Evolutionary conservation across 2,113 vertebrate genomes (phyloP).

Genomic region (Gadus chalcogrammus): DNA sequence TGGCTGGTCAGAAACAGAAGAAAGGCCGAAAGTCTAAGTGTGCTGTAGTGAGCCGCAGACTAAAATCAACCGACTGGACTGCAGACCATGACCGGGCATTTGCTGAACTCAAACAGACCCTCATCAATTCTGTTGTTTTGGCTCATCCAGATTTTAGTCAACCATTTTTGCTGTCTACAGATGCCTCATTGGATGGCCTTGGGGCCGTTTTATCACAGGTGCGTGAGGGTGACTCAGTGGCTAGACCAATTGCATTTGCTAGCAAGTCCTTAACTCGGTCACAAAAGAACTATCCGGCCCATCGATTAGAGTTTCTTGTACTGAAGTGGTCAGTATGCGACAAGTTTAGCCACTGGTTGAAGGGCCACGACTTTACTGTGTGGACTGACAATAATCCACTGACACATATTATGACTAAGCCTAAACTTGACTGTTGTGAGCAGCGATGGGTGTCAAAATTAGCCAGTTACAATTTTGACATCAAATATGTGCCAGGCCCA

Average conservation of each 20-base stretch:
- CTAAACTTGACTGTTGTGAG: conserved; percentile 4
- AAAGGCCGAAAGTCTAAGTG: neutral
- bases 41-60: conserved; percentile 9
- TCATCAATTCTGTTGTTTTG: neutral
- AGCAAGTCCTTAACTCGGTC: conserved; percentile 28
- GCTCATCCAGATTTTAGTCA: conserved; percentile 14
- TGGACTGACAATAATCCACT: neutral
- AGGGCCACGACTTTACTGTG: neutral
- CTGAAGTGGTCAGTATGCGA: neutral
- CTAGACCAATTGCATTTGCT: conserved; percentile 25
- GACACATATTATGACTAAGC: neutral
- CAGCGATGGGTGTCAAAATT: conserved; percentile 11
- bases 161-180: conserved; percentile 12
- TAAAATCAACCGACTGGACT: conserved; percentile 37
- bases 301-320: conserved; percentile 9
- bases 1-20: neutral
- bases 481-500: conserved; percentile 15
- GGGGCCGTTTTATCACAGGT: conserved; percentile 24
- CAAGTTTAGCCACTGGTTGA: neutral
- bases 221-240: conserved; percentile 7
- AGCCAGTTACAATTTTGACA: conserved; percentile 17
- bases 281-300: conserved; percentile 19
- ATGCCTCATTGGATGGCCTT: conserved; percentile 32
- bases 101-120: neutral
- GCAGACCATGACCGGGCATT: conserved; percentile 23